These are phyloP conservation scores for Apostichopus leukothele DNA, from an alignment of 53 echinoderm and acorn worm genomes.

Conservation along the genomic window DNA sequence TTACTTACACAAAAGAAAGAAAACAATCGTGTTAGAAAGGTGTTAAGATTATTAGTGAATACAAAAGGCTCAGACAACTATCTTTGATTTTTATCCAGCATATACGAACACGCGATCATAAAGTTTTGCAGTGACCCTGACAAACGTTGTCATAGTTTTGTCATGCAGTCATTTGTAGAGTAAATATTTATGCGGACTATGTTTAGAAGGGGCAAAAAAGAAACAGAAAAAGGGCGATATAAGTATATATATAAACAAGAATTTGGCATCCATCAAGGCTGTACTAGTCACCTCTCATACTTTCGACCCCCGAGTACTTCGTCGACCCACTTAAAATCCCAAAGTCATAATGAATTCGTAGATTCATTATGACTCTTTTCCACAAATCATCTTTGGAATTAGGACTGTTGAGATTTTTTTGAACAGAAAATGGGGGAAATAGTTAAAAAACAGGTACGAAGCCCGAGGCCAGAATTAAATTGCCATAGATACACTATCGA, in stretches of 20 bases:
- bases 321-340: slow-evolving; percentile 36
- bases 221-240: no score
- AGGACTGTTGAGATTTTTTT: slow-evolving; percentile 15
- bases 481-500: slow-evolving; percentile 44
- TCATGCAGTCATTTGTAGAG: not conserved
- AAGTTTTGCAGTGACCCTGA: no score
- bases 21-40: no score
- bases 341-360: slow-evolving; percentile 15
- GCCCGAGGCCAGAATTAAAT: slow-evolving; percentile 45
- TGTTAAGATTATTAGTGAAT: no score
- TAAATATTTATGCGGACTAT: slow-evolving; percentile 22
- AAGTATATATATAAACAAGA: no score
- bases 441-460: slow-evolving; percentile 38
- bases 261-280: no score
- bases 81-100: no score
- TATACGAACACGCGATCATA: no score
- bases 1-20: no score
- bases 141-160: no score
- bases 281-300: not conserved
- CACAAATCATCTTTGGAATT: slow-evolving; percentile 42
- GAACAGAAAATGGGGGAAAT: slow-evolving; percentile 18
- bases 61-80: no score
- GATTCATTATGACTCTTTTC: slow-evolving; percentile 14
- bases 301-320: slow-evolving; percentile 4
- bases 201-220: no score